A percentile compares a stretch with the other conserved stretches of the same genome.
These are phyloP conservation scores for Lineus longissimus DNA, from an alignment of 1,140 invertebrate genomes.

Conservation along the genomic window DNA sequence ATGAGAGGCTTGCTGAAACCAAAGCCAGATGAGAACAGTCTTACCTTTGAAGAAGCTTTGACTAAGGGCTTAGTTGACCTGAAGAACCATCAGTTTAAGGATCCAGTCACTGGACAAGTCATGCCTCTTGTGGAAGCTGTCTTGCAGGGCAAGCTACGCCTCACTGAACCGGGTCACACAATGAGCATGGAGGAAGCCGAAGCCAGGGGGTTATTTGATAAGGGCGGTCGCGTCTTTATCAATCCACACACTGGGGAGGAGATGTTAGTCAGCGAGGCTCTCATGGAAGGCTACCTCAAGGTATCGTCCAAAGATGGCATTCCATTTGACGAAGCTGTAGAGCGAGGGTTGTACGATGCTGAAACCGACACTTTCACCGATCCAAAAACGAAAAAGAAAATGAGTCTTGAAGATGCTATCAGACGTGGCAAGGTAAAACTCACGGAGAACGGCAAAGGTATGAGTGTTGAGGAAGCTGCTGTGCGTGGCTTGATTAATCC, in stretches of 20 bases:
- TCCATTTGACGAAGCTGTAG: constrained; percentile 65
- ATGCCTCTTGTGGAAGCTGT: constrained; percentile 81
- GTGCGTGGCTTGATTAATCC: constrained; percentile 59
- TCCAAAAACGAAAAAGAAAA: constrained; percentile 57
- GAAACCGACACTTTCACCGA: constrained; percentile 62
- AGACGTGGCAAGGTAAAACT: constrained; percentile 70
- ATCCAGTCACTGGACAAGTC: constrained; percentile 66
- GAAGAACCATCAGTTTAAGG: constrained; percentile 69
- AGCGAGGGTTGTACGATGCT: constrained; percentile 76
- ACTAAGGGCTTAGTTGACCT: constrained; percentile 78
- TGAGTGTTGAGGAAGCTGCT: constrained; percentile 36
- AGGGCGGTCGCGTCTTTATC: constrained; percentile 24
- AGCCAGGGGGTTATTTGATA: constrained; percentile 37
- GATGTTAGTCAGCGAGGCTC: constrained; percentile 45
- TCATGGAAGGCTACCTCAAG: constrained; percentile 31
- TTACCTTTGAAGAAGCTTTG: constrained; percentile 65
- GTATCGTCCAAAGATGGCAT: constrained; percentile 41
- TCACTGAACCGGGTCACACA: constrained; percentile 51
- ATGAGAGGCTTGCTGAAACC: constrained; percentile 2
- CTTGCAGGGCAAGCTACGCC: constrained; percentile 55
- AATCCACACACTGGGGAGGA: constrained; percentile 50
- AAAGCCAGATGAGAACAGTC: constrained; percentile 20
- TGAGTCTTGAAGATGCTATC: constrained; percentile 61
- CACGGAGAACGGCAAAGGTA: not conserved
- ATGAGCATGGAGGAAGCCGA: constrained; percentile 43